These are phyloP conservation scores for Petromus typicus DNA, from an alignment of 2,113 vertebrate species.

Conservation along the genomic window DNA sequence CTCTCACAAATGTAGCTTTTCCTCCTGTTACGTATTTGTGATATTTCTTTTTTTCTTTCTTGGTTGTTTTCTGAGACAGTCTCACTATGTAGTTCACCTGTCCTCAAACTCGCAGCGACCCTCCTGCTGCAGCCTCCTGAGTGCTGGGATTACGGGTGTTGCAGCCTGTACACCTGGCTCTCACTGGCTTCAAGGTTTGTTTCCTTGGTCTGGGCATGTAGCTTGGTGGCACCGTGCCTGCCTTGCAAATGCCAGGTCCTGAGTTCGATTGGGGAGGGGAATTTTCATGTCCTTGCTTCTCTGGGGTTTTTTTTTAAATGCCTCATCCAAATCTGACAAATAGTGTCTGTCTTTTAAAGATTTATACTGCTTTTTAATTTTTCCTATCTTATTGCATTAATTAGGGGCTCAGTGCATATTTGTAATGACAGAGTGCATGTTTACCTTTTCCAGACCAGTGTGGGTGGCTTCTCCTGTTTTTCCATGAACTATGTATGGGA, in stretches of 20 bases:
- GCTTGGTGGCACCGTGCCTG: no score
- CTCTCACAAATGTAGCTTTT: not conserved
- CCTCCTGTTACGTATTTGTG: not conserved
- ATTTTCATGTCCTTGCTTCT: not conserved
- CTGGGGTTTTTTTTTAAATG: not conserved
- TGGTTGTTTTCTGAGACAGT: no score
- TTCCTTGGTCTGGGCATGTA: no score
- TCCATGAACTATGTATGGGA: not conserved
- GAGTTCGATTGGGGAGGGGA: no score
- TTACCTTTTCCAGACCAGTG: no score
- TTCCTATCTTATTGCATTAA: not conserved
- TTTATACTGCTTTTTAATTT: not conserved
- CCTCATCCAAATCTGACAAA: not conserved
- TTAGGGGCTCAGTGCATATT: not conserved
- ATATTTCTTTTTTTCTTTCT: no score
- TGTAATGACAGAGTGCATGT: not conserved
- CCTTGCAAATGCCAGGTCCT: no score
- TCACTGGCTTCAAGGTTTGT: not conserved
- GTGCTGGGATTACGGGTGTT: no score
- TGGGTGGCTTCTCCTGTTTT: not conserved
- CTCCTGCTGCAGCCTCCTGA: no score
- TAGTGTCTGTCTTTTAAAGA: not conserved
- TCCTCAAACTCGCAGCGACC: no score
- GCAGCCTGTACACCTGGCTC: no score
- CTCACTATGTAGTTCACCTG: no score